Base-by-base conservation (phyloP, 2,113 vertebrate genomes). In the Xerus inauris region DNA sequence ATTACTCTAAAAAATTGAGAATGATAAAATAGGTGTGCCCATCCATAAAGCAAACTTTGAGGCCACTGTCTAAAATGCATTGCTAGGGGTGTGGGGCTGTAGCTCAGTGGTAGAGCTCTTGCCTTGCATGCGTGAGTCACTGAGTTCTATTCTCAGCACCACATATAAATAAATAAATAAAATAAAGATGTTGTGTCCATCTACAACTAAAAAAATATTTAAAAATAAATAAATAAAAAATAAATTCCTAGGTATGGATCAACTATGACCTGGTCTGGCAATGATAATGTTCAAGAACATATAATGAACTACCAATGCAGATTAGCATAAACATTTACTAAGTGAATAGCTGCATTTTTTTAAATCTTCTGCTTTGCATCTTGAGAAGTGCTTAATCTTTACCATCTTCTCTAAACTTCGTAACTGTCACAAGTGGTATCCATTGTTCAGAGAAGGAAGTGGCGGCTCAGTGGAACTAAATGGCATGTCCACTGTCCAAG, bases 381-480 rank as follows among this genome's bases (percentile, higher is more conserved):
- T 38, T n/a, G 76, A 88, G 32, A 88, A 79, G 38, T 35, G 3
- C 32, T 85, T 75, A 64, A 93, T 30, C 24, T 6, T 8, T 0
- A 51, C 71, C 64, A 79, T 69, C 13, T 62, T 12, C 26, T 77
- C 38, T 76, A 59, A 86, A 73, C 10, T 1, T 87, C 42, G 32
- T 26, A 83, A 57, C 51, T 49, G 54, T 30, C 3, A 71, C 35
- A 40, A 20, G 13, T 87, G 16, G 2, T 57, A 10, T 64, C 38
- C 22, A 75, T 57, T 85, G 45, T 30, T 51, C 28, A 94, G 14
- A 91, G 87, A 91, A 92, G n/a, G 14, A 97, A 83, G 84, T 22
- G 30, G 38, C 26, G 45, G 28, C 72, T 75, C 57, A 54, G 7
- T 2, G 30, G 42, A 5, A 12, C 22, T 49, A 67, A 42, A 47